A percentile compares a stretch with the other conserved stretches of the same genome.
phyloP scores from a whole-genome alignment of 2,797 vertebrate species.

The Heteromormyrus szaboi region DNA sequence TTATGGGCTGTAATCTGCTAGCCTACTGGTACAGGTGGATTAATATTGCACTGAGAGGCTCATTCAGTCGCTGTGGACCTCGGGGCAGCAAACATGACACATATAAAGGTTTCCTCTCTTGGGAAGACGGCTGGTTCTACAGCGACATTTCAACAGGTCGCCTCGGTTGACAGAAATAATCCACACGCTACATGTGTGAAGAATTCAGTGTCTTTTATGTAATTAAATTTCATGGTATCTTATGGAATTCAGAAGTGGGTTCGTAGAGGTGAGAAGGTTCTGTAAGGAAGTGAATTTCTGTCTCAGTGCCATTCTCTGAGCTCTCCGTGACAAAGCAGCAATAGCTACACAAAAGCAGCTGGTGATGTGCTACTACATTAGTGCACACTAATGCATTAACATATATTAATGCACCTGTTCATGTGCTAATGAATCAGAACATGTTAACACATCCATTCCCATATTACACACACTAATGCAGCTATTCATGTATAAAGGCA shows the following conservation, averaged over 20 bases:
- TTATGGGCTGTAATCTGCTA: background rate
- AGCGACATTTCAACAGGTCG: background rate
- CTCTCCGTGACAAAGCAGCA: background rate
- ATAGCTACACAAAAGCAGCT: background rate
- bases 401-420: background rate
- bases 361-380: background rate
- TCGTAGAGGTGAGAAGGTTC: background rate
- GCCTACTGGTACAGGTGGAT: background rate
- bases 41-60: background rate
- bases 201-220: background rate
- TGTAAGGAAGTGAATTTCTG: background rate
- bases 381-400: background rate
- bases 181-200: background rate
- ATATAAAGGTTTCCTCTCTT: constrained; percentile 43
- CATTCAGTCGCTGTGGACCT: background rate
- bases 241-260: background rate
- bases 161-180: background rate
- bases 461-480: background rate
- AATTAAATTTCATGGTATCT: background rate
- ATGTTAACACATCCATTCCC: background rate
- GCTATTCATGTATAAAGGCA: background rate
- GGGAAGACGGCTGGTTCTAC: background rate
- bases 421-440: background rate
- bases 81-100: constrained; percentile 22
- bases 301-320: background rate